Evolutionary conservation across 2,888 invertebrate genomes (phyloP).

Genomic region (Incurvaria masculella): DNA sequence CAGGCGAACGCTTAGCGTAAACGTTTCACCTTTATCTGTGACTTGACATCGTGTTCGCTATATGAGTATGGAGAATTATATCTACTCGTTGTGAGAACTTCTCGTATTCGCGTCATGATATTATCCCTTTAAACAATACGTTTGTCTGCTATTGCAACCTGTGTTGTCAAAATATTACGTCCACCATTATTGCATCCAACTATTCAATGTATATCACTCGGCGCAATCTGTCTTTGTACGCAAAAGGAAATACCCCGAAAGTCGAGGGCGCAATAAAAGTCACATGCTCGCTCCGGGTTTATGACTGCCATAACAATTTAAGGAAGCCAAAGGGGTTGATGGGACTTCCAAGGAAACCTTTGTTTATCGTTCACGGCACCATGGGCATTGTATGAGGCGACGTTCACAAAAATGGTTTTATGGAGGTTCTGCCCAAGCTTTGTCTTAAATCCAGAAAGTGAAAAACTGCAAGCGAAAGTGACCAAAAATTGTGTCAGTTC

Average conservation of each 20-base stretch:
- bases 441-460: conserved; percentile 23
- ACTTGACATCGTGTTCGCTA: no score
- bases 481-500: not conserved
- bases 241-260: not conserved
- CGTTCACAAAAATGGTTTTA: conserved; percentile 51
- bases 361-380: conserved; percentile 40
- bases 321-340: conserved; percentile 50
- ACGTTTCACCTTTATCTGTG: no score
- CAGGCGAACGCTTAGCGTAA: no score
- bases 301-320: conserved; percentile 53
- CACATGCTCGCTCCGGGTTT: conserved; percentile 47
- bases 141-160: no score
- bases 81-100: no score
- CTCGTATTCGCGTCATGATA: no score
- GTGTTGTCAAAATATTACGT: no score
- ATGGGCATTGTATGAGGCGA: conserved; percentile 50
- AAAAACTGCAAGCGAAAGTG: not conserved
- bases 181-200: no score
- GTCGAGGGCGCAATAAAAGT: conserved; percentile 32
- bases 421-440: conserved; percentile 45
- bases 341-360: conserved; percentile 46
- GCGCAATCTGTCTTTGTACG: no score
- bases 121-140: no score
- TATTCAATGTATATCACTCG: no score
- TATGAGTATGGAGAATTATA: no score